Percentiles rank a stretch among this genome's conserved stretches.
Evolutionary conservation across 2,888 invertebrate species (phyloP).

Genomic region (Drepana falcataria): DNA sequence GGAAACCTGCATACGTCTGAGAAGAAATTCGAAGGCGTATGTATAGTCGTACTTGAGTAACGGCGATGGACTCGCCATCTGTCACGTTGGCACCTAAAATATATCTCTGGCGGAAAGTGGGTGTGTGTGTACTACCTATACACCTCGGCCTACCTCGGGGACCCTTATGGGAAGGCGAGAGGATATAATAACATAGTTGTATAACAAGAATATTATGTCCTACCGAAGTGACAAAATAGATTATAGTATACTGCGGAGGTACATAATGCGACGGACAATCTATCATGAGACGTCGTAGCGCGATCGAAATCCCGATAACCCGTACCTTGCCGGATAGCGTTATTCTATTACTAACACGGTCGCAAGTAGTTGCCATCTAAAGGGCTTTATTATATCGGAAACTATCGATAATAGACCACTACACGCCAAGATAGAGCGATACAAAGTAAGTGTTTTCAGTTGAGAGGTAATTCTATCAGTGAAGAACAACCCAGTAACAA

Average conservation of each 20-base stretch:
- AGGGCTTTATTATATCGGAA: conserved; percentile 1
- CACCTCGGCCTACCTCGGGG: too few species aligned
- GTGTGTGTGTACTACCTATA: too few species aligned
- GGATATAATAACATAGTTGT: neutral
- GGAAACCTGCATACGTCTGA: too few species aligned
- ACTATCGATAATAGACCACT: conserved; percentile 1
- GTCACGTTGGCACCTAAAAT: too few species aligned
- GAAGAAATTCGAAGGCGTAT: too few species aligned
- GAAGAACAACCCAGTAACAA: too few species aligned
- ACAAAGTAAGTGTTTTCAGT: neutral
- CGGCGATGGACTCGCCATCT: too few species aligned
- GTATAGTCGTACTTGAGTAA: too few species aligned
- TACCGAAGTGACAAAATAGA: conserved; percentile 1
- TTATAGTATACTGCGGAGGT: neutral
- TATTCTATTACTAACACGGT: conserved; percentile 25
- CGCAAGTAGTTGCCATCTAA: neutral
- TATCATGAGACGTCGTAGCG: conserved; percentile 49
- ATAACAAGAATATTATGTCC: neutral
- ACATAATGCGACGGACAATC: conserved; percentile 33
- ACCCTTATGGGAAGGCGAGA: too few species aligned
- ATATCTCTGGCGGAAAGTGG: too few species aligned
- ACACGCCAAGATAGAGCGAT: neutral
- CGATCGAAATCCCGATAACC: conserved; percentile 36
- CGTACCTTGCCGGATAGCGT: conserved; percentile 17
- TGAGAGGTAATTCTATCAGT: too few species aligned